phyloP scores from a whole-genome alignment of 2,888 invertebrate genomes.

The Incurvaria masculella region DNA sequence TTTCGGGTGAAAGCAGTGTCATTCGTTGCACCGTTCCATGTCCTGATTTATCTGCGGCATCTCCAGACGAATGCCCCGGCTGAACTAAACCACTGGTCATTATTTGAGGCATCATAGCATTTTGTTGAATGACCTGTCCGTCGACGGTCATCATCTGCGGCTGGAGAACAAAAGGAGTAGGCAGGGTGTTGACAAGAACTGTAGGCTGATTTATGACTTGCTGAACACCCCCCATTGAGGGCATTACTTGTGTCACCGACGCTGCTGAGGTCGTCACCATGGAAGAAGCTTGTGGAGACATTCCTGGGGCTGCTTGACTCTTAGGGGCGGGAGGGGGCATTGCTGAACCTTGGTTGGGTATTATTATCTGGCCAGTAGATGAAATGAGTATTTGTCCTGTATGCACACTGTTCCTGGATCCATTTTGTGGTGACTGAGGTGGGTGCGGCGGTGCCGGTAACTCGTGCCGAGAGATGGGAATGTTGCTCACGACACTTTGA shows the following conservation, averaged over 20 bases:
- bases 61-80: constrained; percentile 50
- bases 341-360: constrained; percentile 57
- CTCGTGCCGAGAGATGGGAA: constrained; percentile 46
- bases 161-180: constrained; percentile 75
- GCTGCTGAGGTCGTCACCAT: constrained; percentile 64
- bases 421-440: constrained; percentile 21
- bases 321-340: constrained; percentile 67
- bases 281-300: constrained; percentile 62
- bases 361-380: constrained; percentile 70
- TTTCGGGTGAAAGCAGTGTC: constrained; percentile 66
- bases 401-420: constrained; percentile 26
- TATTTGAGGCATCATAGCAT: constrained; percentile 66
- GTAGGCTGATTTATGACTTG: constrained; percentile 72
- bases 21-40: constrained; percentile 40
- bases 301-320: constrained; percentile 36
- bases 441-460: constrained; percentile 41
- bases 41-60: constrained; percentile 53
- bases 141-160: constrained; percentile 76
- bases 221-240: constrained; percentile 60
- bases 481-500: constrained; percentile 69
- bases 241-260: constrained; percentile 62
- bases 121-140: constrained; percentile 66
- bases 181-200: constrained; percentile 76
- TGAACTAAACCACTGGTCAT: constrained; percentile 63
- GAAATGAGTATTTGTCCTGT: constrained; percentile 74